These are phyloP conservation scores for Columba janthina DNA, from an alignment of 2,113 vertebrate species.

Conservation along the genomic window DNA sequence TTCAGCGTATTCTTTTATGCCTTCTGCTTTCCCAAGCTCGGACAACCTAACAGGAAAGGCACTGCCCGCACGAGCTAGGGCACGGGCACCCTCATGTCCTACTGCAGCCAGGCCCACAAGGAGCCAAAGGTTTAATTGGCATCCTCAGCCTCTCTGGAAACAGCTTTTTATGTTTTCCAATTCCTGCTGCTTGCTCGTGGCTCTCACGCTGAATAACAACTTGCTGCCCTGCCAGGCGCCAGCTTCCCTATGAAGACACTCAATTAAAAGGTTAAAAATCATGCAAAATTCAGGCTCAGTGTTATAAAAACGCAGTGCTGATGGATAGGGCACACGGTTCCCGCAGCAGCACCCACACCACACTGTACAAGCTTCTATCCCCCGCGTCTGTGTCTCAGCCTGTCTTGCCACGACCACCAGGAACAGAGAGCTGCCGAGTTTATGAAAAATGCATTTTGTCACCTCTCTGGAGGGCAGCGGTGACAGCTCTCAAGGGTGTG, in stretches of 20 bases:
- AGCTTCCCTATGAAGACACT: not conserved
- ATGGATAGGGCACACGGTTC: not conserved
- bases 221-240: not conserved
- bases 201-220: not conserved
- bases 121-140: not conserved
- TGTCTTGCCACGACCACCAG: not conserved
- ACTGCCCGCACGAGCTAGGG: not conserved
- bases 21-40: not conserved
- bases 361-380: not conserved
- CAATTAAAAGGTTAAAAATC: not conserved
- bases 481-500: not conserved
- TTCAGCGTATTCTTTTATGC: not conserved
- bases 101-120: not conserved
- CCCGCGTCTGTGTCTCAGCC: not conserved
- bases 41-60: not conserved
- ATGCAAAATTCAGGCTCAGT: not conserved
- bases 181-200: not conserved
- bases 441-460: slow-evolving; percentile 23
- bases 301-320: accelerated
- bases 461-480: not conserved
- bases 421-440: accelerated
- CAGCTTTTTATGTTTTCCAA: not conserved
- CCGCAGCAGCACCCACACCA: accelerated
- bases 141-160: not conserved
- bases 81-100: not conserved